Evolutionary conservation across 2,797 vertebrate genomes (phyloP).

Genomic region (Serranus cabrilla): DNA sequence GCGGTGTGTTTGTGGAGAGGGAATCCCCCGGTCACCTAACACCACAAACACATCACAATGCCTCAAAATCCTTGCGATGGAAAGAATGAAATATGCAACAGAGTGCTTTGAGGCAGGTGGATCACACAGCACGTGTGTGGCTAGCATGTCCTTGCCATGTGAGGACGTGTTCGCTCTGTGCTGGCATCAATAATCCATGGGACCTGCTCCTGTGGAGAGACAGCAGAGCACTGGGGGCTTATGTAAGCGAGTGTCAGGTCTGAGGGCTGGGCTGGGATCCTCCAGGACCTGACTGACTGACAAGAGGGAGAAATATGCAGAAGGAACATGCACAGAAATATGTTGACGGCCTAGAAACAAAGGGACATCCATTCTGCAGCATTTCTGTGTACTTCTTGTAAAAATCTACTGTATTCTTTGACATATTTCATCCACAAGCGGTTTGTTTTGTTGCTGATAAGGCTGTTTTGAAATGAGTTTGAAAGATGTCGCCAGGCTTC

Average conservation of each 20-base stretch:
- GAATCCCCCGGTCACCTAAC: conserved; percentile 39
- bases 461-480: conserved; percentile 26
- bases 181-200: conserved; percentile 77
- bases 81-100: background rate
- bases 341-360: conserved; percentile 15
- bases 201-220: conserved; percentile 49
- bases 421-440: conserved; percentile 3
- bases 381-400: background rate
- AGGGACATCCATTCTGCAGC: conserved; percentile 14
- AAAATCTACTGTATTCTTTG: conserved; percentile 14
- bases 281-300: conserved; percentile 44
- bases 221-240: conserved; percentile 59
- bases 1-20: conserved; percentile 25
- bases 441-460: conserved; percentile 41
- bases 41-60: background rate
- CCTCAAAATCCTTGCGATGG: background rate
- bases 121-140: conserved; percentile 6
- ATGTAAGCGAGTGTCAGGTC: conserved; percentile 70
- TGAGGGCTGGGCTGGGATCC: conserved; percentile 34
- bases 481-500: conserved; percentile 23
- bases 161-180: conserved; percentile 17
- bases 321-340: conserved; percentile 7
- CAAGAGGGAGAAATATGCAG: conserved; percentile 3
- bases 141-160: conserved; percentile 61
- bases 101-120: conserved; percentile 10